Evolutionary conservation across 2,113 vertebrate genomes (phyloP), one percentile per base, ranked within the genome.

Genomic region (Eptatretus burgeri): DNA sequence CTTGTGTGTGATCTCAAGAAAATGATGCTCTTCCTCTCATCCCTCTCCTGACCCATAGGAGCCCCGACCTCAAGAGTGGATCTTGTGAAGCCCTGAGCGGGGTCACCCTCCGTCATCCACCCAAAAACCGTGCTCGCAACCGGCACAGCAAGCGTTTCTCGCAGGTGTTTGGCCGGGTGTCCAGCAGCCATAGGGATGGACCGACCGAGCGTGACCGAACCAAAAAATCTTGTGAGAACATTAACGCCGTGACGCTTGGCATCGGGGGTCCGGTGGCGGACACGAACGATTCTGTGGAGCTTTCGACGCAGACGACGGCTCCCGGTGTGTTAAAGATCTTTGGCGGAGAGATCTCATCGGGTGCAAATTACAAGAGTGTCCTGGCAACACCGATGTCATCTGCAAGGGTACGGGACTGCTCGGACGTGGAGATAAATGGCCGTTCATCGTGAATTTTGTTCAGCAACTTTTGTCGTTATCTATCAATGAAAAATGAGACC

Each of bases 311-410:
- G 73, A 80, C 84, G 52, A 89, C 85, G 0, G 84, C 84, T 18
- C 89, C 89, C 0, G 89, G 89, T 0, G 77, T 95, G 60, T 76
- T 95, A 64, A 95, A 94, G 73, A 82, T 95, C 66, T 95, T 95
- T 0, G 86, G 89, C 1, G 83, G 83, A 64, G 84, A 84, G 65
- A 85, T 95, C 67, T 83, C 82, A 0, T 72, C 74, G 0, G 89
- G 89, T 49, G 80, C 89, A 66, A 87, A 95, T 77, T 95, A 95
- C 73, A 95, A 95, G 73, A 93, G 85, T 0, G 85, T 94, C 64
- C 71, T 95, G 74, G 89, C 88, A 51, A 93, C 85, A 0, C 79
- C 78, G 2, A 75, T 74, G 62, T 94, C 89, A 0, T 84, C 83
- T 0, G 80, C 89, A 0, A 80, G 70, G 67, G 89, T 64, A 41